A percentile compares a stretch with the other conserved stretches of the same genome.
phyloP scores from a whole-genome alignment of 2,888 invertebrate genomes.

The Sphinx pinastri region DNA sequence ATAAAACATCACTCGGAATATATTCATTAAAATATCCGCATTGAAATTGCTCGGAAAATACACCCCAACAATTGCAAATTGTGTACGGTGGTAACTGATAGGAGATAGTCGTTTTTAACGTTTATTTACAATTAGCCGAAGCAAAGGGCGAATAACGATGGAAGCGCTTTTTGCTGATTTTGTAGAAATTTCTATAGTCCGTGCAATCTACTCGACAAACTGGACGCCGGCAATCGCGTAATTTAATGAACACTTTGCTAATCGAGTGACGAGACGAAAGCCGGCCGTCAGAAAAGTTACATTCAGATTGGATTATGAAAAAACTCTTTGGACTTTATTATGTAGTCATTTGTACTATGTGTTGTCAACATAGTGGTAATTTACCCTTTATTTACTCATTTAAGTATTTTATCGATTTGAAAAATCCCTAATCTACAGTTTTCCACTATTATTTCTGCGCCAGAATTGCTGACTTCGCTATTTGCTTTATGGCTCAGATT shows the following conservation, averaged over 20 bases:
- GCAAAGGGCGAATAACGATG: constrained; percentile 40
- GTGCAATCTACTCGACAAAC: constrained; percentile 72
- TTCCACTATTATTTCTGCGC: no score
- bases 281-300: constrained; percentile 54
- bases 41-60: neutral
- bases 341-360: neutral
- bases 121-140: constrained; percentile 57
- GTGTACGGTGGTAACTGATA: constrained; percentile 27
- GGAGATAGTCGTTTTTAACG: constrained; percentile 41
- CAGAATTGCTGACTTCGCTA: no score
- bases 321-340: neutral
- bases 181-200: constrained; percentile 56
- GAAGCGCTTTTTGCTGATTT: constrained; percentile 56
- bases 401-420: no score
- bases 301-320: constrained; percentile 5
- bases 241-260: constrained; percentile 78
- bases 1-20: no score
- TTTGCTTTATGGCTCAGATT: no score
- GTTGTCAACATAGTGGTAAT: neutral
- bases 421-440: no score
- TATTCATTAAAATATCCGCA: no score
- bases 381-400: no score
- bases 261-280: constrained; percentile 68
- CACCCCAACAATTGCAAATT: neutral
- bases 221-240: constrained; percentile 72